These are phyloP conservation scores for Trachurus trachurus DNA, from an alignment of 2,797 vertebrate genomes.

Conservation along the genomic window DNA sequence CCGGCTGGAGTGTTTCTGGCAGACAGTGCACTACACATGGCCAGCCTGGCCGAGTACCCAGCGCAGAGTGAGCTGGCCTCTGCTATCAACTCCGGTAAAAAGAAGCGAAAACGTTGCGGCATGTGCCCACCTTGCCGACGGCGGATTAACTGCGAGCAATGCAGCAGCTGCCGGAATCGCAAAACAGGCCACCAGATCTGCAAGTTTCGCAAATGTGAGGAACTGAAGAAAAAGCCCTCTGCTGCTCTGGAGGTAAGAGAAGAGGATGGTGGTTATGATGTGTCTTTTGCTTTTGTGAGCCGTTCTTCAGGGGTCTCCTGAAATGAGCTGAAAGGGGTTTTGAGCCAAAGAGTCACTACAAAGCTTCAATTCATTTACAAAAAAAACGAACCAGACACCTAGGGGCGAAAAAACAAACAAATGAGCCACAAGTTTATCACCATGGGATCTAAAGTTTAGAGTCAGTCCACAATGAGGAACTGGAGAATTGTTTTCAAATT, in stretches of 20 bases:
- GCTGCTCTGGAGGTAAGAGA: conserved; percentile 98
- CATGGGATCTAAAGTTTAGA: not conserved
- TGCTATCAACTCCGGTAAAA: conserved; percentile 98
- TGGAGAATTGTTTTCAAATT: not conserved
- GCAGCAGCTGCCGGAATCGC: conserved; percentile 99
- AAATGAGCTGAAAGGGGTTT: not conserved
- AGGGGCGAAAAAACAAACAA: conserved; percentile 11
- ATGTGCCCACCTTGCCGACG: conserved; percentile 97
- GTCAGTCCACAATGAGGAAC: not conserved
- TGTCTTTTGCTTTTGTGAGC: not conserved
- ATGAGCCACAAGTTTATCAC: not conserved
- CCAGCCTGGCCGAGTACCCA: conserved; percentile 96
- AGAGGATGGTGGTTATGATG: conserved; percentile 69
- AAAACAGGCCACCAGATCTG: conserved; percentile 99
- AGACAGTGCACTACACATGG: conserved; percentile 98
- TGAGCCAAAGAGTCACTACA: not conserved
- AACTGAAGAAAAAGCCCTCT: conserved; percentile 99
- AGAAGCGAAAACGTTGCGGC: conserved; percentile 98
- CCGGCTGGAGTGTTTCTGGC: conserved; percentile 98
- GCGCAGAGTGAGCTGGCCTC: conserved; percentile 98
- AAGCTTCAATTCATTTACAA: not conserved
- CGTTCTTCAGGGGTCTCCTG: not conserved
- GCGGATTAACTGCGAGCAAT: conserved; percentile 99
- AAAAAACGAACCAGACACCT: not conserved
- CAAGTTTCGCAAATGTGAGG: conserved; percentile 99